These are phyloP conservation scores for Muntiacus reevesi DNA, from an alignment of 2,113 vertebrate genomes.

Conservation along the genomic window DNA sequence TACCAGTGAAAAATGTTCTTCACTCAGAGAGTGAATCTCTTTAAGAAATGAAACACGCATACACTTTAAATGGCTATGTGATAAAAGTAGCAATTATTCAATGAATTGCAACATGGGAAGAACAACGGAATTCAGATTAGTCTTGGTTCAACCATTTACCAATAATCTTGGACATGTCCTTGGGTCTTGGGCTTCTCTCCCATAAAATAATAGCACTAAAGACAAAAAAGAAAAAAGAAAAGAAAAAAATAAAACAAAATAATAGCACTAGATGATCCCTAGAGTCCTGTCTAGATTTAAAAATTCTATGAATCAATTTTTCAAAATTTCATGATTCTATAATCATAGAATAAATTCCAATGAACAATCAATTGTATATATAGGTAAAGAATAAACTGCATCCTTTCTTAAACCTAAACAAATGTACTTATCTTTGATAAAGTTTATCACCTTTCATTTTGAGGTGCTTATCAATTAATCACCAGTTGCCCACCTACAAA, in stretches of 20 bases:
- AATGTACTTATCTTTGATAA: not conserved
- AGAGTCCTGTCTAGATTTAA: not conserved
- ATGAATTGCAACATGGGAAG: not conserved
- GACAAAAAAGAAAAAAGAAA: not conserved
- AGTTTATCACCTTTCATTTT: not conserved
- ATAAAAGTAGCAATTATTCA: not conserved
- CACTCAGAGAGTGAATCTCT: not conserved
- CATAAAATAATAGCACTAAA: not conserved
- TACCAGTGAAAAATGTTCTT: constrained; percentile 18
- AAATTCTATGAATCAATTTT: not conserved
- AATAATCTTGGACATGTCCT: not conserved
- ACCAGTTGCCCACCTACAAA: not conserved
- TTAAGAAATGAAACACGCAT: not conserved
- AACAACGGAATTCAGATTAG: not conserved
- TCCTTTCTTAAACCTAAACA: not conserved
- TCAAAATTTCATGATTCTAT: not conserved
- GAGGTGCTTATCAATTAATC: not conserved
- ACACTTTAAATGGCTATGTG: not conserved
- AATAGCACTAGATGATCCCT: not conserved
- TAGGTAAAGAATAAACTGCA: not conserved
- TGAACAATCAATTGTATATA: not conserved
- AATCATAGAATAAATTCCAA: not conserved
- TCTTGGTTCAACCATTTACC: not conserved
- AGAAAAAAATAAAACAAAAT: not conserved
- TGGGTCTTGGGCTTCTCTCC: not conserved